Base-by-base conservation (phyloP, 2,888 invertebrate genomes). In the Caenorhabditis becei region DNA sequence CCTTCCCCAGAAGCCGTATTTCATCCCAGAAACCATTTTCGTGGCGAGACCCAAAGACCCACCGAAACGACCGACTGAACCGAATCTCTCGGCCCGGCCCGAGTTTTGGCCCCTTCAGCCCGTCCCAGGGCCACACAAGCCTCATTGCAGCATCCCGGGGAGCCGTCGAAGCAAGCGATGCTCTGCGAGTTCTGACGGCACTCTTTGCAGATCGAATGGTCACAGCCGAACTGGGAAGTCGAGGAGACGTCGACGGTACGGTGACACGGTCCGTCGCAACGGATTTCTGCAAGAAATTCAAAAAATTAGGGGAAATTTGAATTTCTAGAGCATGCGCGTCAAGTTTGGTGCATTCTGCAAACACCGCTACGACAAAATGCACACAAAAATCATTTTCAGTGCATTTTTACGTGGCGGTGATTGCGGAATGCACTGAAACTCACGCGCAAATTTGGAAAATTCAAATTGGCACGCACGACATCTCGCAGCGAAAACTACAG, bases 201-300 rank as follows among this genome's bases (percentile, higher is more conserved):
- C 18, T 10, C 20, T 0, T 66, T 65, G 24, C 78, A 78, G n/a
- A 78, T 78, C n/a, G 44, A 26, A 26, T 78, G 78, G 28, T 78
- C 78, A 35, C 78, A 78, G 7, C 78, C 78, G 20, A 71, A 78
- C 28, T 78, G 70, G 16, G 47, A 24, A 0, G 71, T 65, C 5
- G 28, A 23, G 18, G 44, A n/a, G 20, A 35, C 7, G 2, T 63
- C 59, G 18, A 71, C 58, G 24, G 59, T 14, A 37, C 28, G 16
- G 0, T 41, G 65, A 32, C 78, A 78, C 2, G 78, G 78, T 5
- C 78, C 78, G 24, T 78, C 78, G 54, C 78, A 78, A 8, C 62
- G 59, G 18, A 71, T 35, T 41, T 61, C 62, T 62, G 58, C 20
- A 58, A 74, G n/a, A n/a, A n/a, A n/a, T 18, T 20, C 14, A 23